phyloP scores from a whole-genome alignment of 2,797 vertebrate species.

The Bovichtus variegatus region DNA sequence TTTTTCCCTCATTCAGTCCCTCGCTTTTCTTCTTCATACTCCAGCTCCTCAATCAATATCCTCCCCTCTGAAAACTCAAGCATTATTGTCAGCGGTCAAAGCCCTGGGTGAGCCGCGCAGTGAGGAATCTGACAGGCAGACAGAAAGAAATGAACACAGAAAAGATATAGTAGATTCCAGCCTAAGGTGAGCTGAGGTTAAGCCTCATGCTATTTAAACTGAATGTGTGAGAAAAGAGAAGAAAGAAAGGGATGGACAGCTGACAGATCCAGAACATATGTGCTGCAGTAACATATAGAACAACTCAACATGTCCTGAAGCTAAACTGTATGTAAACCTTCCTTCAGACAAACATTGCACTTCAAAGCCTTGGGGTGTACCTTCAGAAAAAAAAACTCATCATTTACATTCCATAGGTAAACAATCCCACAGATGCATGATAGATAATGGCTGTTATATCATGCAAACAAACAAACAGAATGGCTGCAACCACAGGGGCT shows the following conservation, averaged over 20 bases:
- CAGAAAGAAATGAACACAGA: constrained; percentile 39
- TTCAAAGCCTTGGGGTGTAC: constrained; percentile 14
- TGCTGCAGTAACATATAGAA: constrained; percentile 6
- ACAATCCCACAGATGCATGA: constrained; percentile 15
- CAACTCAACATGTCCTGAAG: constrained; percentile 25
- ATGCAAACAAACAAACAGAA: constrained; percentile 43
- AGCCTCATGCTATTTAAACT: constrained; percentile 11
- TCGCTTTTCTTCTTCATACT: constrained; percentile 22
- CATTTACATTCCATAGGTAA: constrained; percentile 14
- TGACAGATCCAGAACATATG: constrained; percentile 32
- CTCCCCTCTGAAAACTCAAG: constrained; percentile 50
- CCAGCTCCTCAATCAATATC: constrained; percentile 61
- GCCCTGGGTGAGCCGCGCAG: constrained; percentile 51
- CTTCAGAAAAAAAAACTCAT: constrained; percentile 4
- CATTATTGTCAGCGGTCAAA: constrained; percentile 59
- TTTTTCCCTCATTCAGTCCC: constrained; percentile 14
- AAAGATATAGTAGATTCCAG: constrained; percentile 52
- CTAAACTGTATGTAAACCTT: constrained; percentile 25
- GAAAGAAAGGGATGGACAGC: constrained; percentile 15
- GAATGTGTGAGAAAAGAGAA: constrained; percentile 12
- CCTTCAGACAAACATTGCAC: constrained; percentile 23
- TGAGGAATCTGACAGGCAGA: constrained; percentile 62
- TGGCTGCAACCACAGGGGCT: constrained; percentile 18
- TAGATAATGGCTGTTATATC: constrained; percentile 15
- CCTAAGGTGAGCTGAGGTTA: constrained; percentile 61